phyloP scores from a whole-genome alignment of 2,888 invertebrate species.

The Notodonta ziczac region DNA sequence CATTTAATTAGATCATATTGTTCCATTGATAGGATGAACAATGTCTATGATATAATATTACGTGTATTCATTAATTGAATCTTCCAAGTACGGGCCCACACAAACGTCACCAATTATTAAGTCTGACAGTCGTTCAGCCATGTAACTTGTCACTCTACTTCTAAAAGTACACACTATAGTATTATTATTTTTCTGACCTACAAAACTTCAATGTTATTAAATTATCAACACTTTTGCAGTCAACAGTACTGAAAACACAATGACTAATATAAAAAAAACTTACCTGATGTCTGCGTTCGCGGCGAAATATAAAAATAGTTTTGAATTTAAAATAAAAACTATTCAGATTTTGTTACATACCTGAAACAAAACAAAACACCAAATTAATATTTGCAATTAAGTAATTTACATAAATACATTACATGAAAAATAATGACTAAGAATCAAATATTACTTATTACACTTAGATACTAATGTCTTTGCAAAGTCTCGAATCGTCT shows the following conservation, averaged over 20 bases:
- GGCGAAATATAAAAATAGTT: conserved; percentile 16
- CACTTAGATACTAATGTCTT: conserved; percentile 3
- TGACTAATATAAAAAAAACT: conserved; percentile 38
- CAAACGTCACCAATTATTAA: too few relatives aligned
- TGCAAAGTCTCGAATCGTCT: conserved; percentile 33
- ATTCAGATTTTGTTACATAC: conserved; percentile 34
- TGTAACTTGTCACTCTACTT: too few relatives aligned
- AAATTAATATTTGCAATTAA: conserved; percentile 3
- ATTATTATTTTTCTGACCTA: too few relatives aligned
- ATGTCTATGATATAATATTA: not conserved
- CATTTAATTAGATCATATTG: not conserved
- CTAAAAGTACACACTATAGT: too few relatives aligned
- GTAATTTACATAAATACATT: too few relatives aligned
- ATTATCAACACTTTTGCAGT: conserved; percentile 28
- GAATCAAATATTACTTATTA: not conserved
- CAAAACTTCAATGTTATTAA: too few relatives aligned
- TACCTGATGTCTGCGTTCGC: conserved; percentile 34
- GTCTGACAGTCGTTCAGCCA: too few relatives aligned
- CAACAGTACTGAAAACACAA: conserved; percentile 34
- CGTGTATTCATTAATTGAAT: not conserved
- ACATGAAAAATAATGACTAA: too few relatives aligned
- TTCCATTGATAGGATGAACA: not conserved
- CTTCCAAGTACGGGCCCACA: too few relatives aligned
- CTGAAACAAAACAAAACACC: conserved; percentile 38
- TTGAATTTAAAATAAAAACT: conserved; percentile 9